These are phyloP conservation scores for Archaeoteleia sp. DNA, from an alignment of 2,888 invertebrate genomes.

Conservation along the genomic window DNA sequence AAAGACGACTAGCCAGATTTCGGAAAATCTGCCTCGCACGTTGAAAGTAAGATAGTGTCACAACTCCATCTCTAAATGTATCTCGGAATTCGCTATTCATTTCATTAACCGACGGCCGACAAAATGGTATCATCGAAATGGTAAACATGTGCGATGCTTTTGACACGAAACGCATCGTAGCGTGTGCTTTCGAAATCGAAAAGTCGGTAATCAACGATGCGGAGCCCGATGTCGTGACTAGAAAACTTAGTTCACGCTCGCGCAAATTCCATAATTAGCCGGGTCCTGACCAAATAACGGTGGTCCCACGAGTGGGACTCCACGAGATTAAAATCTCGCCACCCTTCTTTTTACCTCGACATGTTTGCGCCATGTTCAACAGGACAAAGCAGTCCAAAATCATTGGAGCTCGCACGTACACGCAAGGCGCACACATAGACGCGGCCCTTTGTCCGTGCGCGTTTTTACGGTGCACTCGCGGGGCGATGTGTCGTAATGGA, in stretches of 20 bases:
- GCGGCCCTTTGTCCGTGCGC: constrained; percentile 52
- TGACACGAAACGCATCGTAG: too few relatives aligned
- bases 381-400: constrained; percentile 50
- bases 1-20: too few relatives aligned
- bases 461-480: constrained; percentile 57
- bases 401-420: constrained; percentile 36
- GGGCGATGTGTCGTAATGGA: constrained; percentile 69
- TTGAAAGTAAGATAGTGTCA: too few relatives aligned
- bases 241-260: constrained; percentile 72
- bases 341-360: constrained; percentile 42
- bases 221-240: constrained; percentile 57
- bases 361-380: constrained; percentile 50
- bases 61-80: too few relatives aligned
- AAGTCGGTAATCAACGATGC: constrained; percentile 39
- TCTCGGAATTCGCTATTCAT: too few relatives aligned
- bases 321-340: constrained; percentile 65
- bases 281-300: constrained; percentile 69
- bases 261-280: constrained; percentile 73
- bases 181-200: constrained; percentile 27
- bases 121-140: too few relatives aligned
- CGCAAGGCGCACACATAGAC: constrained; percentile 7
- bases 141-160: too few relatives aligned
- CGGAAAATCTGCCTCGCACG: too few relatives aligned
- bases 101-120: too few relatives aligned
- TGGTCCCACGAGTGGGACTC: constrained; percentile 68